Percentiles rank a stretch among this genome's conserved stretches.
phyloP scores from a whole-genome alignment of 2,888 invertebrate species.

The Aspidapion aeneum region DNA sequence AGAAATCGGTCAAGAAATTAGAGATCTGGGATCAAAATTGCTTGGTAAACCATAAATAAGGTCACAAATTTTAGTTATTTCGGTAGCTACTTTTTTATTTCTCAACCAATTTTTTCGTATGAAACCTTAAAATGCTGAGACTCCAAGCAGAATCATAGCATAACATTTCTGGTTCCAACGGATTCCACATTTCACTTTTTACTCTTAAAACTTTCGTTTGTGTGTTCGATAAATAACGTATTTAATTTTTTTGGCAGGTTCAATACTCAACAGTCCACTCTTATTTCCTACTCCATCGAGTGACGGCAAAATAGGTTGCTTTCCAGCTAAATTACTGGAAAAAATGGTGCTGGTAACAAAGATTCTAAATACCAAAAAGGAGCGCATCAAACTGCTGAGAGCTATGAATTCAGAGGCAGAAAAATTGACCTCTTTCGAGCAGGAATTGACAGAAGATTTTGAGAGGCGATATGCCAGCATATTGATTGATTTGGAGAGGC shows the following conservation, averaged over 20 bases:
- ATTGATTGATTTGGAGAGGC: conserved; percentile 84
- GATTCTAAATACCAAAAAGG: conserved; percentile 77
- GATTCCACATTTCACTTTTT: no score
- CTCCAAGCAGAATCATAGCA: no score
- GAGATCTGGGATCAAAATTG: no score
- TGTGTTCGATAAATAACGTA: no score
- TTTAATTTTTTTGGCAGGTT: conserved; percentile 45
- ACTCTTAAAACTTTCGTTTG: no score
- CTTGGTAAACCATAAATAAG: no score
- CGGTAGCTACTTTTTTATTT: no score
- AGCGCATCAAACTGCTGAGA: conserved; percentile 74
- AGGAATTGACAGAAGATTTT: conserved; percentile 80
- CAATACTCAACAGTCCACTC: conserved; percentile 39
- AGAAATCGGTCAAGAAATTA: no score
- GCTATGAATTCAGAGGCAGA: conserved; percentile 91
- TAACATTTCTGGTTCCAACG: no score
- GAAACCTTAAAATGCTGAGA: no score
- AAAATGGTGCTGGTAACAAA: conserved; percentile 84
- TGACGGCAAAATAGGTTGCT: conserved; percentile 68
- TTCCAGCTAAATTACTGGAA: conserved; percentile 81
- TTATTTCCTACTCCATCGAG: conserved; percentile 33
- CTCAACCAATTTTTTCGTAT: no score
- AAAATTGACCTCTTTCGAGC: conserved; percentile 75
- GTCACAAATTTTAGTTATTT: no score
- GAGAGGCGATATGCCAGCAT: conserved; percentile 85